Conservation (phyloP, 92 coral and sea anemone species). For the Paragorgia papillata region DNA sequence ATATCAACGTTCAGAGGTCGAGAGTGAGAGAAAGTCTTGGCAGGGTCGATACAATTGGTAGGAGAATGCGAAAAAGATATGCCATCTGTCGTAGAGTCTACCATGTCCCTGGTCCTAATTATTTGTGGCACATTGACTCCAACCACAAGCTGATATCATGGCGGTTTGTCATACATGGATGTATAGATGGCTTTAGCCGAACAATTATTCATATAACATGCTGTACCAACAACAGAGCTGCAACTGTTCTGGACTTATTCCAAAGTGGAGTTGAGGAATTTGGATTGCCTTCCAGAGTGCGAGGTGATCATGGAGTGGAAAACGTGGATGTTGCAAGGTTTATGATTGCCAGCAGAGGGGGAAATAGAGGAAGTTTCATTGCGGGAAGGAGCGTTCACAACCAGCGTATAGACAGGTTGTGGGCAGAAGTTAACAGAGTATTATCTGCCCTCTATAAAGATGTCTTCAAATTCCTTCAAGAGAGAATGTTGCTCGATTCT, state of each 20-base stretch:
- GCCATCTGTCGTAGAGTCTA: conserved; percentile 21
- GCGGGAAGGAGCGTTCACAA: conserved; percentile 59
- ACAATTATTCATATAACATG: conserved; percentile 42
- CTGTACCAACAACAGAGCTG: conserved; percentile 56
- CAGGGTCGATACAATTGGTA: no score
- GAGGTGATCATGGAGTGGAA: conserved; percentile 50
- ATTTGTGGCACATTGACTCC: no score
- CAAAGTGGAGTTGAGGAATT: conserved; percentile 42
- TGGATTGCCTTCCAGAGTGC: conserved; percentile 63
- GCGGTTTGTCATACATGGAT: conserved; percentile 57
- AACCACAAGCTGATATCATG: conserved; percentile 59
- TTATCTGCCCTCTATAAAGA: no score
- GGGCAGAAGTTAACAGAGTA: no score
- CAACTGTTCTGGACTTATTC: conserved; percentile 44
- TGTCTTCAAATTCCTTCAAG: conserved; percentile 41
- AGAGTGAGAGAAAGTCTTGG: no score
- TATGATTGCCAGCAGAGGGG: conserved; percentile 56
- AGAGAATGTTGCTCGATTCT: conserved; percentile 32
- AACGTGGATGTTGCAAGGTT: no score
- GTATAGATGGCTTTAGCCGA: conserved; percentile 62
- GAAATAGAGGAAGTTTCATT: conserved; percentile 61
- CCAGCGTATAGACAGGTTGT: no score
- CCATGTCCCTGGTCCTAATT: conserved; percentile 45
- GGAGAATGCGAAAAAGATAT: no score
- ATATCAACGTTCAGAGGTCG: no score